These are phyloP conservation scores for Apantesis nais DNA, from an alignment of 2,888 invertebrate genomes.

Conservation along the genomic window DNA sequence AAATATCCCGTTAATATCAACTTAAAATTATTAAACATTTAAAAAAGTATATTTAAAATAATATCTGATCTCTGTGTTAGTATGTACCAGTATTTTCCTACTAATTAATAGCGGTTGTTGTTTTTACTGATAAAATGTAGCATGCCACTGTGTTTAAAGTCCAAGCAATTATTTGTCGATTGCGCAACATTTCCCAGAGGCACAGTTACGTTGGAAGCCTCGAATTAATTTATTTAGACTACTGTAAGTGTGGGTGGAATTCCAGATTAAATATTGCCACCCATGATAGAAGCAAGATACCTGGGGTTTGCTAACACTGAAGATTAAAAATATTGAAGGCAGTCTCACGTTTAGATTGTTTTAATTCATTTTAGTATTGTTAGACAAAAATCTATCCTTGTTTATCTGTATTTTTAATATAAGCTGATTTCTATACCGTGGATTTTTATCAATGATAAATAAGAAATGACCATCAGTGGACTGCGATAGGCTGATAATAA, in stretches of 20 bases:
- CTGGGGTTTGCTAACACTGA: background rate
- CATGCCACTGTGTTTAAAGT: conserved; percentile 25
- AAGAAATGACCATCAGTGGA: no score
- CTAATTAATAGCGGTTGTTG: conserved; percentile 3
- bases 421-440: no score
- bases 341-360: background rate
- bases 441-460: no score
- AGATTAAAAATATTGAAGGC: background rate
- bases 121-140: conserved; percentile 19
- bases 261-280: conserved; percentile 12
- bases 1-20: no score
- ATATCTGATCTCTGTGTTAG: background rate
- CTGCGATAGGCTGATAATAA: no score
- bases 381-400: no score
- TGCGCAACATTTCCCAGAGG: conserved; percentile 24
- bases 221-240: conserved; percentile 45
- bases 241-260: conserved; percentile 30
- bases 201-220: conserved; percentile 22
- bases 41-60: background rate
- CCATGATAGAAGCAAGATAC: conserved; percentile 6
- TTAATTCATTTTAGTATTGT: no score
- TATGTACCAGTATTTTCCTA: background rate
- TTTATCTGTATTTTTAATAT: no score
- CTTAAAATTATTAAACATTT: background rate
- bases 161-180: conserved; percentile 29